Conservation (phyloP, 2,797 vertebrate genomes). For the Crocodylus rhombifer region DNA sequence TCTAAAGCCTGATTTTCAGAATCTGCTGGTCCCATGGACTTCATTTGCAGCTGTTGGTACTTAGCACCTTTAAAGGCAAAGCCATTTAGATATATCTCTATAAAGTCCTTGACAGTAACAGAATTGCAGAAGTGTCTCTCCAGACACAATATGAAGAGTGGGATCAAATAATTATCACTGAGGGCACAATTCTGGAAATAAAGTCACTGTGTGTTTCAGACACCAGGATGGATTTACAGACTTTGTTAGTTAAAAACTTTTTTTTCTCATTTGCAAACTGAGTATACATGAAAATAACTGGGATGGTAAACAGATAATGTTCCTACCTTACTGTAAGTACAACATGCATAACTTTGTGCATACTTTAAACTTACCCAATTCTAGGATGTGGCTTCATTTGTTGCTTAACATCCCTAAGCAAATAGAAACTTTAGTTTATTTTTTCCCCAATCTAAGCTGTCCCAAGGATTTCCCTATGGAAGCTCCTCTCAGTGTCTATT, state of each 20-base stretch:
- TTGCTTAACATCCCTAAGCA: not conserved
- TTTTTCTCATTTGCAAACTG: not conserved
- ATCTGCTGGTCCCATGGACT: not conserved
- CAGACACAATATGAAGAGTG: not conserved
- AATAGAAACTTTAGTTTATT: not conserved
- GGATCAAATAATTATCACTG: not conserved
- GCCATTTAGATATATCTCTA: not conserved
- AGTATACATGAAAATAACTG: not conserved
- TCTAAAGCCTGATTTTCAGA: constrained; percentile 6
- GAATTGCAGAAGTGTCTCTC: not conserved
- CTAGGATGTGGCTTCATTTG: not conserved
- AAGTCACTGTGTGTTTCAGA: not conserved
- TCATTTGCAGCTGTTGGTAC: not conserved
- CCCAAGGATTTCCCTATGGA: not conserved
- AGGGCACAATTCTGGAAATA: not conserved
- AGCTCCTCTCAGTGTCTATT: not conserved
- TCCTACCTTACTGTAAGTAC: not conserved
- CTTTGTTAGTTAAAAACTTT: not conserved
- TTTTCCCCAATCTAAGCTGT: not conserved
- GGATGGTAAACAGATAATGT: not conserved
- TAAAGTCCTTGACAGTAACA: not conserved
- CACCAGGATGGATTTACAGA: not conserved
- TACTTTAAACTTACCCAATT: not conserved
- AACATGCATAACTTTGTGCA: not conserved
- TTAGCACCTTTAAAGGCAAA: not conserved